phyloP scores from a whole-genome alignment of 1,140 invertebrate species.

The Eupeodes corollae region DNA sequence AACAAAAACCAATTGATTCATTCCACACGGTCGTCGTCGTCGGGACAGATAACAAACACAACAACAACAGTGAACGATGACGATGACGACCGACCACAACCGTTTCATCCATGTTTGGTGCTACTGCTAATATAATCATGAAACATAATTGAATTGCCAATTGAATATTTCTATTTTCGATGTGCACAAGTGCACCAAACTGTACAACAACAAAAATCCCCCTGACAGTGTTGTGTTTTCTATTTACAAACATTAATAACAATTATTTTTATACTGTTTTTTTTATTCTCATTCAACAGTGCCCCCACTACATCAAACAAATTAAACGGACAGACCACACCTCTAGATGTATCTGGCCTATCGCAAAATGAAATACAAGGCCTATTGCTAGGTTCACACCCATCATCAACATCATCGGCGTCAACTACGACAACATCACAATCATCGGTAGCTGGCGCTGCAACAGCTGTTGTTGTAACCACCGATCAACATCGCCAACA shows the following conservation, averaged over 20 bases:
- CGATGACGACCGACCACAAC: too few species aligned
- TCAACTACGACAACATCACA: neutral
- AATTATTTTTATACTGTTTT: slow-evolving; percentile 1
- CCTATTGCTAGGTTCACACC: slow-evolving; percentile 37
- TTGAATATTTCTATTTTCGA: slow-evolving; percentile 3
- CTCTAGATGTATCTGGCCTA: slow-evolving; percentile 37
- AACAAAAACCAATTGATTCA: too few species aligned
- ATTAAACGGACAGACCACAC: slow-evolving; percentile 37
- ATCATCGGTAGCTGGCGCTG: slow-evolving; percentile 11
- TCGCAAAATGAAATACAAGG: slow-evolving; percentile 39
- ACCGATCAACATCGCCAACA: slow-evolving; percentile 19
- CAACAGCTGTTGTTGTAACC: slow-evolving; percentile 28
- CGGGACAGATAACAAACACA: too few species aligned
- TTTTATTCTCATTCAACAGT: slow-evolving; percentile 7
- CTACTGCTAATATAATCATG: too few species aligned
- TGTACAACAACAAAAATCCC: slow-evolving; percentile 1
- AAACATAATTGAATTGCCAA: neutral
- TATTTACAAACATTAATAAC: neutral
- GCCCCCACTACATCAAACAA: slow-evolving; percentile 21
- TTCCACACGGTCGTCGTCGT: too few species aligned
- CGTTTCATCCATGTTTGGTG: too few species aligned
- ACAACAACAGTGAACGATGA: too few species aligned
- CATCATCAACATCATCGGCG: slow-evolving; percentile 18
- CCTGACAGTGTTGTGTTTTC: neutral
- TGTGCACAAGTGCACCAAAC: neutral